Base-by-base conservation (phyloP, 2,888 invertebrate genomes). In the Hirtodrosophila duncani region DNA sequence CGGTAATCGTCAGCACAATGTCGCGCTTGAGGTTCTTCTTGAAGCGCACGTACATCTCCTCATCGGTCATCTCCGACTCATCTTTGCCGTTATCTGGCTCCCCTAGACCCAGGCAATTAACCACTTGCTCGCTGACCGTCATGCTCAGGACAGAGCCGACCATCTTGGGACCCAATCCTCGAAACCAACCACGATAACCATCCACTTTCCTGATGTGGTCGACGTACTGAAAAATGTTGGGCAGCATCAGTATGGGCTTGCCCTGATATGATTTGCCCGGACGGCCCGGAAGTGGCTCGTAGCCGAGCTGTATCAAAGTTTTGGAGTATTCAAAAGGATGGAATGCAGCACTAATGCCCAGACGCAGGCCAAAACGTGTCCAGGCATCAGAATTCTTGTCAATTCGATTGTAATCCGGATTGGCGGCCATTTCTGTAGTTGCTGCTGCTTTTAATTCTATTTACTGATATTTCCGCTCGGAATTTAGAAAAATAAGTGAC, bases 261-360 rank as follows among this genome's bases (percentile, higher is more conserved):
- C 95, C 94, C 79, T 96, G 91, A 17, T 97, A 86, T 27, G 94
- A 94, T 65, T 89, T 92, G 3, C 94, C 92, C 42, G 92, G 91
- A 79, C 90, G 90, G 5, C 97, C 94, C 16, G 92, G 87, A 51
- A 97, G 89, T 0, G 97, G 97, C 86, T 97, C 97, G 88, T 94
- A 92, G 7, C 97, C 97, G 77, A 97, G 90, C 92, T 97, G 85
- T 61, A 88, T 87, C 36, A 96, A 89, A 63, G 94, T 91, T 89
- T 95, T 96, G 39, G 94, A 94, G 88, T 95, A 95, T 87, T 95
- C 95, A 81, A 95, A 90, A 2, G 95, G 95, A 86, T 95, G 93
- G 53, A 93, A 90, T 67, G 84, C 84, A 4, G 86, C 83, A 51
- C 84, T 86, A 5, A 85, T 83, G 13, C 83, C 86, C 2, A 87